Percentiles rank a stretch among this genome's conserved stretches.
phyloP scores from a whole-genome alignment of 37 sponge, comb jelly and placozoan genomes.

The Geodia barretti region DNA sequence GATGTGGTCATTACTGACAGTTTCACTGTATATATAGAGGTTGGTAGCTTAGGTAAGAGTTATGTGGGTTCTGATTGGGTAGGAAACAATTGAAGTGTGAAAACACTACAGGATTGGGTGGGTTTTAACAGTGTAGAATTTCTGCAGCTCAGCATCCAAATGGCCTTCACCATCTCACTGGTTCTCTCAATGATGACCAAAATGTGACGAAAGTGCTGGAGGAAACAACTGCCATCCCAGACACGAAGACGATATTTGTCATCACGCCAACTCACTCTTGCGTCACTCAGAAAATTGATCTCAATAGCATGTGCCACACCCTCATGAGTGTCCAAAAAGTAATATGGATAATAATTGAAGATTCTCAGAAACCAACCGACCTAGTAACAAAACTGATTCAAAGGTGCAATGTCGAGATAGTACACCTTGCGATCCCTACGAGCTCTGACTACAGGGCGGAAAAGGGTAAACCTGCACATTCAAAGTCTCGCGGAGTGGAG shows the following conservation, averaged over 20 bases:
- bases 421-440: constrained; percentile 8
- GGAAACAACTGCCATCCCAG: not conserved
- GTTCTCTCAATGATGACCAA: too few relatives aligned
- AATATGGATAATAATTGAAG: constrained; percentile 71
- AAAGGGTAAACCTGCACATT: not conserved
- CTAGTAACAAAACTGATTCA: constrained; percentile 29
- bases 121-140: too few relatives aligned
- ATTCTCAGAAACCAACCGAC: constrained; percentile 19
- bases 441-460: too few relatives aligned
- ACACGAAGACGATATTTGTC: constrained; percentile 13
- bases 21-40: too few relatives aligned
- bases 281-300: constrained; percentile 60
- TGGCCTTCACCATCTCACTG: too few relatives aligned
- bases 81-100: too few relatives aligned
- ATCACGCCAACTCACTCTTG: constrained; percentile 72
- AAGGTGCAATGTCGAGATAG: constrained; percentile 5
- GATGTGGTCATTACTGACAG: too few relatives aligned
- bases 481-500: constrained; percentile 25
- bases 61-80: too few relatives aligned
- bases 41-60: too few relatives aligned
- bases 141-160: too few relatives aligned
- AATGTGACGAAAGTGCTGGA: too few relatives aligned
- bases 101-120: too few relatives aligned
- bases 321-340: constrained; percentile 47
- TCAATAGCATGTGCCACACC: constrained; percentile 55